Evolutionary conservation across 2,797 vertebrate species (phyloP).

Genomic region (Helicolenus hilgendorfi): DNA sequence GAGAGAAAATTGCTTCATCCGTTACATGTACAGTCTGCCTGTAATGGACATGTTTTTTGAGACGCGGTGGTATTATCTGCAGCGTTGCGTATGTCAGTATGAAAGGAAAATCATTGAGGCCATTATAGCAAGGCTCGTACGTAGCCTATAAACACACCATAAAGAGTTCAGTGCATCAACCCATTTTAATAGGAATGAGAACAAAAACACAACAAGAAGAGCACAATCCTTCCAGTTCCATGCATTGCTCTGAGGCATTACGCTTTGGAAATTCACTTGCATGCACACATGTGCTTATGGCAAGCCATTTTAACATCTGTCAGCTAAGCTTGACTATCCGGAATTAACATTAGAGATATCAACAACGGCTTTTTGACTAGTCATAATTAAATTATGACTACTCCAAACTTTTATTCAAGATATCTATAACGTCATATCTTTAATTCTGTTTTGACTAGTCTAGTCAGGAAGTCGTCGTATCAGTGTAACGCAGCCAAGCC

Average conservation of each 20-base stretch:
- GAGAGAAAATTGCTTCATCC: not conserved
- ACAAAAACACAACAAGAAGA: not conserved
- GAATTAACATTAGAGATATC: not conserved
- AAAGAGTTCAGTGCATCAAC: constrained; percentile 24
- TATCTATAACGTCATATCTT: not conserved
- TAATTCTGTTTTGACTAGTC: not conserved
- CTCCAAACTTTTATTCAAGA: not conserved
- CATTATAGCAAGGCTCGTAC: not conserved
- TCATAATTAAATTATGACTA: not conserved
- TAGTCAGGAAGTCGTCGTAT: not conserved
- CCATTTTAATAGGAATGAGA: constrained; percentile 23
- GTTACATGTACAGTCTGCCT: not conserved
- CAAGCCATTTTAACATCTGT: not conserved
- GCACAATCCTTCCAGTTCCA: not conserved
- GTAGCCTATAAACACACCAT: constrained; percentile 22
- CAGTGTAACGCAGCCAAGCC: too few relatives aligned
- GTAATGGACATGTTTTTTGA: constrained; percentile 6
- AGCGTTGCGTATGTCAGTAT: not conserved
- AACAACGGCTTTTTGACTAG: not conserved
- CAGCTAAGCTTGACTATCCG: not conserved
- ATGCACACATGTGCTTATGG: not conserved
- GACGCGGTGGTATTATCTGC: not conserved
- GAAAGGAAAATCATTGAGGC: not conserved
- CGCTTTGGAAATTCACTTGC: constrained; percentile 16
- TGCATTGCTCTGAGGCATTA: not conserved